Percentiles rank a stretch among this genome's conserved stretches.
phyloP scores from a whole-genome alignment of 2,888 invertebrate genomes.

The Tryphoninae sp. region DNA sequence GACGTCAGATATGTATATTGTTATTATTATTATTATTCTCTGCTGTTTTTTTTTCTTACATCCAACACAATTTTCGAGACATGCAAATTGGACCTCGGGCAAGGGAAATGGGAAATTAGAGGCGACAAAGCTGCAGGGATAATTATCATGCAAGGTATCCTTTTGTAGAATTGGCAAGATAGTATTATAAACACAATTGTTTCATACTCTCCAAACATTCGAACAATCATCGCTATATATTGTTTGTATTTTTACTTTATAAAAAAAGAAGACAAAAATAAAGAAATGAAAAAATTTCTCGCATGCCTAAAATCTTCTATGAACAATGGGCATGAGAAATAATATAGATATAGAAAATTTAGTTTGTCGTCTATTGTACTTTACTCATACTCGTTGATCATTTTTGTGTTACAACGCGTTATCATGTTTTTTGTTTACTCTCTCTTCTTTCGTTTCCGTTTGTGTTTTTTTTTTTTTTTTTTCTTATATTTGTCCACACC shows the following conservation, averaged over 20 bases:
- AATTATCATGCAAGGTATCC: conserved; percentile 54
- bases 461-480: conserved; percentile 4
- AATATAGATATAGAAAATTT: conserved; percentile 14
- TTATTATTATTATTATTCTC: not conserved
- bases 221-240: conserved; percentile 30
- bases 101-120: conserved; percentile 43
- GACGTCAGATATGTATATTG: conserved; percentile 29
- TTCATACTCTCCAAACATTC: conserved; percentile 44
- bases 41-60: conserved; percentile 10
- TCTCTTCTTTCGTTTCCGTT: conserved; percentile 73
- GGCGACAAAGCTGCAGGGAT: conserved; percentile 60
- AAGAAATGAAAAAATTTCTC: not conserved
- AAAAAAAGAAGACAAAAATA: no score
- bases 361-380: not conserved
- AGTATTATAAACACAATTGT: conserved; percentile 7
- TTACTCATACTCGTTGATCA: conserved; percentile 1
- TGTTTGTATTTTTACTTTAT: not conserved
- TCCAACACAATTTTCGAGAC: conserved; percentile 44
- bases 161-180: conserved; percentile 26
- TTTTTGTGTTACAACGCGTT: conserved; percentile 30
- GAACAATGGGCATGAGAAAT: conserved; percentile 56
- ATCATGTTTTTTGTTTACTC: conserved; percentile 17
- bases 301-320: conserved; percentile 57
- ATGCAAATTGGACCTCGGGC: conserved; percentile 55
- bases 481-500: conserved; percentile 14